Evolutionary conservation across 2,113 vertebrate species (phyloP).

Genomic region (Microcebus murinus): DNA sequence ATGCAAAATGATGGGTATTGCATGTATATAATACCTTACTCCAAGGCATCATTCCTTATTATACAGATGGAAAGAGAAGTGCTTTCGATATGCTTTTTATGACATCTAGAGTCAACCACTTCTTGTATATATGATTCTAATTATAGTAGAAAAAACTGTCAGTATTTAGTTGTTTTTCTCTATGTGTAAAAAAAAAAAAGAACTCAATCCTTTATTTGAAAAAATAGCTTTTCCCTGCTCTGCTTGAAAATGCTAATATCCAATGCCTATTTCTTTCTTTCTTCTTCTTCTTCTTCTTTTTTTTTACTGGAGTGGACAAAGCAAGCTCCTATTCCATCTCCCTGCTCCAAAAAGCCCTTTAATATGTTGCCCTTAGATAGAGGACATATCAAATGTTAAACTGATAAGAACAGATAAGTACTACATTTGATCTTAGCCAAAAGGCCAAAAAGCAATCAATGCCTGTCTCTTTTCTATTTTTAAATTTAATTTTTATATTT

Average conservation of each 20-base stretch:
- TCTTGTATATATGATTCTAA: slow-evolving; percentile 47
- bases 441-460: too few species aligned
- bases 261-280: slow-evolving; percentile 10
- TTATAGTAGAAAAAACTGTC: slow-evolving; percentile 31
- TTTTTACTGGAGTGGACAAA: too few species aligned
- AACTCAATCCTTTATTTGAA: slow-evolving; percentile 44
- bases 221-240: not conserved
- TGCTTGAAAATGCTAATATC: slow-evolving; percentile 42
- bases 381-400: too few species aligned
- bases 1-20: not conserved
- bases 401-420: too few species aligned
- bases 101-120: slow-evolving; percentile 14
- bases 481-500: not conserved
- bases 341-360: too few species aligned
- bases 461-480: not conserved
- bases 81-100: slow-evolving; percentile 37
- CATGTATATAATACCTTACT: not conserved
- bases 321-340: too few species aligned
- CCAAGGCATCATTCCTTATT: not conserved
- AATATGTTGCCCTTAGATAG: too few species aligned
- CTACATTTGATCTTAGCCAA: too few species aligned
- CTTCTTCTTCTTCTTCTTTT: not conserved
- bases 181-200: slow-evolving; percentile 30
- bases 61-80: slow-evolving; percentile 1
- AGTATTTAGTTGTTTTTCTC: slow-evolving; percentile 46